These are phyloP conservation scores for Drosophila percnosoma DNA, from an alignment of 2,888 invertebrate species.

Conservation along the genomic window DNA sequence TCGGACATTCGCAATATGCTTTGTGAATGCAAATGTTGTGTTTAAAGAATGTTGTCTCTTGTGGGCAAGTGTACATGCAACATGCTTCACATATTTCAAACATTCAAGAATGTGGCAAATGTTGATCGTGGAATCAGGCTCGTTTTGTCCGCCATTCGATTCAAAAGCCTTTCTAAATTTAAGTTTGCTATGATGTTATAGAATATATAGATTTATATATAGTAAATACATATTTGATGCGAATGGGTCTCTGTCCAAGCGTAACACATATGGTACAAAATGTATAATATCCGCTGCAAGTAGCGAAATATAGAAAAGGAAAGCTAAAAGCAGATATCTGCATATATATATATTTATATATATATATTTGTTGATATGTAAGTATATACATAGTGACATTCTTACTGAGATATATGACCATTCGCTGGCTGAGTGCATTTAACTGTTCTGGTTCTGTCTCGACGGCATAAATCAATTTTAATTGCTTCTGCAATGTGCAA, in stretches of 20 bases:
- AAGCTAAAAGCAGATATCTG: conserved; percentile 24
- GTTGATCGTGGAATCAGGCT: not conserved
- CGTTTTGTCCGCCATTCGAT: not conserved
- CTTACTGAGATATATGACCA: conserved; percentile 55
- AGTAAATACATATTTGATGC: not conserved
- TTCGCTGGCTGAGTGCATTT: conserved; percentile 65
- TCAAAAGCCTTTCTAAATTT: not conserved
- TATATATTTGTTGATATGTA: not conserved
- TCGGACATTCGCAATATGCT: not conserved
- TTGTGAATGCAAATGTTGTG: not conserved
- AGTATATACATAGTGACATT: conserved; percentile 15
- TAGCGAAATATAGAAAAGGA: conserved; percentile 31
- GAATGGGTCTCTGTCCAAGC: not conserved
- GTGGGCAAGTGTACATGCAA: not conserved
- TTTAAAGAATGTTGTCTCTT: not conserved
- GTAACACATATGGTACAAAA: not conserved
- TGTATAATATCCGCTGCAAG: not conserved
- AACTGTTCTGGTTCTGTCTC: conserved; percentile 74
- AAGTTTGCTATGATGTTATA: too few species aligned
- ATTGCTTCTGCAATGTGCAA: conserved; percentile 73
- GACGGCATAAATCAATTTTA: conserved; percentile 78
- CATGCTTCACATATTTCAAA: not conserved
- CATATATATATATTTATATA: not conserved
- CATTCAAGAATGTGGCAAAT: not conserved
- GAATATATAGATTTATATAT: too few species aligned